Conservation (phyloP, 2,888 invertebrate genomes). For the Drosophila sordidula region DNA sequence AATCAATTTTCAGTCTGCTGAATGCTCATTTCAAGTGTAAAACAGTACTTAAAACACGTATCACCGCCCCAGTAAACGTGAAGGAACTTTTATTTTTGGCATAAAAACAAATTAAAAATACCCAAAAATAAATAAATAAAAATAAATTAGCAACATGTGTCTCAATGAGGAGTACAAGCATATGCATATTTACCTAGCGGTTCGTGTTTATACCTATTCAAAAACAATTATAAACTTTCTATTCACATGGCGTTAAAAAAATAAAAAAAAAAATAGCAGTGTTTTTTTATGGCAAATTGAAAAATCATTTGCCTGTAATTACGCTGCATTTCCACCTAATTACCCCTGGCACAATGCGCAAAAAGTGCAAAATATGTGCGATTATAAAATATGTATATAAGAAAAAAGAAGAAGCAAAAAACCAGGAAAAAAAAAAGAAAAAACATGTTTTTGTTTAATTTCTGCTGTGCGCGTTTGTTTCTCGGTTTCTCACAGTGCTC, state of each 20-base stretch:
- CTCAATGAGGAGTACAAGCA: conserved; percentile 79
- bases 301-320: conserved; percentile 77
- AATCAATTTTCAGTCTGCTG: conserved; percentile 55
- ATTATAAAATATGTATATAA: conserved; percentile 13
- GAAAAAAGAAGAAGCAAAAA: conserved; percentile 11
- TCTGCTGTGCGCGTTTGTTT: conserved; percentile 26
- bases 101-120: not conserved
- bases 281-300: conserved; percentile 56
- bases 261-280: conserved; percentile 28
- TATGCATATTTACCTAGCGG: conserved; percentile 81
- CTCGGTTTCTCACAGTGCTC: conserved; percentile 60
- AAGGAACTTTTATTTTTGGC: conserved; percentile 5
- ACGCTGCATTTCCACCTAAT: conserved; percentile 76
- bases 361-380: conserved; percentile 38
- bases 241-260: conserved; percentile 59
- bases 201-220: conserved; percentile 55
- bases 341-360: conserved; percentile 40
- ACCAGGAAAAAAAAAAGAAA: conserved; percentile 14
- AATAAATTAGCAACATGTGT: conserved; percentile 55
- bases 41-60: conserved; percentile 27
- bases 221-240: conserved; percentile 60
- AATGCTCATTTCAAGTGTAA: conserved; percentile 49
- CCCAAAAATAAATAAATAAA: not conserved
- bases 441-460: conserved; percentile 27
- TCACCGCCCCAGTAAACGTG: conserved; percentile 11